phyloP scores from a whole-genome alignment of 2,113 vertebrate genomes.

The Empidonax traillii region DNA sequence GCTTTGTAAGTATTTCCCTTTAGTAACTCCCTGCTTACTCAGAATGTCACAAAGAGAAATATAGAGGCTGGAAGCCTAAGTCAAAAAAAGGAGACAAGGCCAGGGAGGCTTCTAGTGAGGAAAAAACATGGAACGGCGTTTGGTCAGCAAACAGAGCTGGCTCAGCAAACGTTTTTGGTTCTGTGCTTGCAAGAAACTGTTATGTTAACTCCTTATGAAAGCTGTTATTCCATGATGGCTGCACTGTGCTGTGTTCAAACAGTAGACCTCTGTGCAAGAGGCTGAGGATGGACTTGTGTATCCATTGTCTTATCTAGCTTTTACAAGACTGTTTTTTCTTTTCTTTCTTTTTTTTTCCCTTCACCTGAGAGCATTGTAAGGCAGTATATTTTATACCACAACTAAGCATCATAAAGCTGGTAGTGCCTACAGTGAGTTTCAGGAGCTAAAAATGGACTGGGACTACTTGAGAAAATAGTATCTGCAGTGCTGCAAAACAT shows the following conservation, averaged over 20 bases:
- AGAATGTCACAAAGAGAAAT: neutral
- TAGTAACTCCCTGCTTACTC: neutral
- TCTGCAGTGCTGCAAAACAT: neutral
- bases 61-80: neutral
- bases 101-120: neutral
- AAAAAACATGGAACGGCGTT: neutral
- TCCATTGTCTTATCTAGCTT: neutral
- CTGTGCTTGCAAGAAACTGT: neutral
- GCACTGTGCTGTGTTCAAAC: neutral
- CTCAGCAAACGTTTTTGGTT: fast-evolving
- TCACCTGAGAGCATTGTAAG: neutral
- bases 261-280: neutral
- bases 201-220: neutral
- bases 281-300: neutral
- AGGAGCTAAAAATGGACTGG: neutral
- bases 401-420: neutral
- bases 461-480: neutral
- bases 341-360: no score
- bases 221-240: neutral
- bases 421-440: neutral
- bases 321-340: neutral
- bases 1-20: neutral
- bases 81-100: neutral
- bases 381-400: neutral
- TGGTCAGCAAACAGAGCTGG: neutral